These are phyloP conservation scores for Vultur gryphus DNA, from an alignment of 2,797 vertebrate species.

Conservation along the genomic window DNA sequence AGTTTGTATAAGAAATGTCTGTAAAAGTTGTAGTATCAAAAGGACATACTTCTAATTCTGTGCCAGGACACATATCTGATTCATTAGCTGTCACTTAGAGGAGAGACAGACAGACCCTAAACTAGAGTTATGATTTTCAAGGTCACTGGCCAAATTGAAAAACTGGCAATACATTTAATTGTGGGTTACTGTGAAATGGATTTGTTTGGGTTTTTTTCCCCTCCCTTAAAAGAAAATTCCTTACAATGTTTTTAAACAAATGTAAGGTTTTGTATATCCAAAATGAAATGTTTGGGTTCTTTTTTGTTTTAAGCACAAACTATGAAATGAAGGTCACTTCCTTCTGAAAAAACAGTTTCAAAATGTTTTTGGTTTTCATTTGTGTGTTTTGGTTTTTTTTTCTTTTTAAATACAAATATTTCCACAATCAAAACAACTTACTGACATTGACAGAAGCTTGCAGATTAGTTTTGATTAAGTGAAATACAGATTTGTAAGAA, in stretches of 20 bases:
- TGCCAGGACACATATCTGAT: constrained; percentile 35
- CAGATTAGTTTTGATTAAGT: neutral
- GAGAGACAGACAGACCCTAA: constrained; percentile 7
- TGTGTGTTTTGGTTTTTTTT: neutral
- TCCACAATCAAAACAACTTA: neutral
- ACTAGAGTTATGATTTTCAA: constrained; percentile 42
- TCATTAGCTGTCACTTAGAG: constrained; percentile 35
- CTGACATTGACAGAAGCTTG: neutral
- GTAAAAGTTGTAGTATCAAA: neutral
- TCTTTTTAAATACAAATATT: neutral
- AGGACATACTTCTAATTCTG: neutral
- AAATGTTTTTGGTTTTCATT: neutral
- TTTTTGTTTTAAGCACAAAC: neutral
- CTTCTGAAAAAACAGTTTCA: neutral
- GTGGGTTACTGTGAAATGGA: constrained; percentile 1
- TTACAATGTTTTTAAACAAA: constrained; percentile 5
- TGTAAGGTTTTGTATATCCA: neutral
- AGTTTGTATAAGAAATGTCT: neutral
- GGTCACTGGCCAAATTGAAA: constrained; percentile 20
- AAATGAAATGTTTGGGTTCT: neutral
- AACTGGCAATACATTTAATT: neutral
- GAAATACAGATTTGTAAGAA: neutral
- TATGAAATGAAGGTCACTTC: neutral
- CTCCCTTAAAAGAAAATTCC: neutral
- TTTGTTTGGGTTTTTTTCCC: constrained; percentile 7